These are phyloP conservation scores for Eleutherodactylus coqui DNA, from an alignment of 2,797 vertebrate species.

Conservation along the genomic window DNA sequence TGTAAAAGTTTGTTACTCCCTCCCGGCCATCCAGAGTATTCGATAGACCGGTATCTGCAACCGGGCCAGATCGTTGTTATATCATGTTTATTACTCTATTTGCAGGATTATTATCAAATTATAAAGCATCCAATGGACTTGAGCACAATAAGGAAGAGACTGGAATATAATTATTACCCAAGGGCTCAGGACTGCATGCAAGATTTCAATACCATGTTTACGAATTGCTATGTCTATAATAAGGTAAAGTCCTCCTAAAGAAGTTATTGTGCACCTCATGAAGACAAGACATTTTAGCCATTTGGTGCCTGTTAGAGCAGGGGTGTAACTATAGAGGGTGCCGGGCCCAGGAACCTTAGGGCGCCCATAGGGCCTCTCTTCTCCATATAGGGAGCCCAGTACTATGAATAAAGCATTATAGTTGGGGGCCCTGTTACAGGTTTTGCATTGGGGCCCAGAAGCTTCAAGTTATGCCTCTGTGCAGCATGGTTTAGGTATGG, in stretches of 20 bases:
- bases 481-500: too few species aligned
- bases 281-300: too few species aligned
- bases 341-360: too few species aligned
- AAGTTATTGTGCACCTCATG: not conserved
- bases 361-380: too few species aligned
- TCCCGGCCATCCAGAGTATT: not conserved
- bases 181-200: constrained; percentile 86
- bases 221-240: constrained; percentile 94
- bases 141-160: constrained; percentile 87
- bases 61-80: not conserved
- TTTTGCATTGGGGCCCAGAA: too few species aligned
- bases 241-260: constrained; percentile 74
- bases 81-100: not conserved
- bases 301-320: not conserved
- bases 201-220: constrained; percentile 92
- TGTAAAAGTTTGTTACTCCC: too few species aligned
- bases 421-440: too few species aligned
- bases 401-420: too few species aligned
- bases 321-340: too few species aligned
- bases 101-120: constrained; percentile 92
- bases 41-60: not conserved
- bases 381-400: too few species aligned
- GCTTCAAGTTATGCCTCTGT: too few species aligned
- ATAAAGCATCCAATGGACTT: constrained; percentile 94
- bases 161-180: constrained; percentile 90